Base-by-base conservation (phyloP, 1,140 invertebrate species). In the Mactra quadrangularis region DNA sequence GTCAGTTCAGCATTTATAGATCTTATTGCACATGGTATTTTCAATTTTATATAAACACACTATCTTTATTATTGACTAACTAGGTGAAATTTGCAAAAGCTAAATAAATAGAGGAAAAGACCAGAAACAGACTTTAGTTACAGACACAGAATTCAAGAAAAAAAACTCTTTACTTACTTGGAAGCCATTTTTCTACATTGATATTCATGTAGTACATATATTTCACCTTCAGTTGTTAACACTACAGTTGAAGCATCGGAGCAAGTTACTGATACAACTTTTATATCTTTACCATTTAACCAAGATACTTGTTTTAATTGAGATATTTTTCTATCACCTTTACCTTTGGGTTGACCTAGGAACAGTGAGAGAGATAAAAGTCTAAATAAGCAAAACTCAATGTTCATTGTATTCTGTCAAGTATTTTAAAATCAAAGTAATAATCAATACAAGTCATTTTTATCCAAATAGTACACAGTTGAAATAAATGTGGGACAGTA, bases 121-220 rank as follows among this genome's bases (percentile, higher is more conserved):
- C n/a, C n/a, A n/a, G n/a, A n/a, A n/a, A n/a, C n/a, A n/a, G n/a
- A n/a, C n/a, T n/a, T n/a, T n/a, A n/a, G n/a, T n/a, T n/a, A n/a
- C n/a, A n/a, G n/a, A n/a, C n/a, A n/a, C n/a, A n/a, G n/a, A n/a
- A n/a, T n/a, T n/a, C n/a, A n/a, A n/a, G n/a, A 41, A 41, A 6
- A 7, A 41, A 41, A 41, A 41, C 15, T 41, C 6, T 7, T 41
- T 41, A 82, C 87, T 86, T 89, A 94, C 93, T 94, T 96, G 22
- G 95, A 94, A 31, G 95, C 95, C 31, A 97, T 95, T 92, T 95
- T 96, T 29, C 89, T 71, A 83, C 91, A 93, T 75, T 88, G 94
- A 91, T 95, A 95, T 86, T 96, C 95, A 91, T 96, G 95, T 4
- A 96, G 92, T 17, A 96, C 92, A 92, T 95, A 96, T 35, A 96